Evolutionary conservation across 2,113 vertebrate genomes (phyloP), one percentile per base, ranked within the genome.

Genomic region (Pomatorhinus ruficollis): DNA sequence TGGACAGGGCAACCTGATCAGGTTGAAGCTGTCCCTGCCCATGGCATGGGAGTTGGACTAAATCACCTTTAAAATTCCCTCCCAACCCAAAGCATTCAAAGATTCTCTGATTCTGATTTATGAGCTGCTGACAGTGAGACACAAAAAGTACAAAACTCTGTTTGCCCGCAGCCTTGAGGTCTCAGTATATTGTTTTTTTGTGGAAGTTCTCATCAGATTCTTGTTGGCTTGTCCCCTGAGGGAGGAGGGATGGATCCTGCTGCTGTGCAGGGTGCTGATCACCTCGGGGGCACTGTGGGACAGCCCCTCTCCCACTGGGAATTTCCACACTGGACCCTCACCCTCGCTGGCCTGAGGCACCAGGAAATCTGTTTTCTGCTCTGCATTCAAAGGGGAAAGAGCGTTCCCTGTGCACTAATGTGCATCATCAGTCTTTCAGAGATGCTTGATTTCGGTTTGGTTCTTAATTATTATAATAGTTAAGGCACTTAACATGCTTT

Each of bases 381-480:
- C 69, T 37, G 80, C 23, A 2, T 90, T 79, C 10, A 10, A 35
- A 50, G 33, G 72, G 82, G 56, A 44, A 78, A 7, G 63, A 47
- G 45, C 37, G 10, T 75, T 64, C 71, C 76, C 57, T 74, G 80
- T 28, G 89, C 89, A 14, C 65, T 89, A 83, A 83, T 75, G 88
- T 78, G 65, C 90, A 87, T 94, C 83, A 89, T 92, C 85, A 78
- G 65, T 94, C 94, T 92, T 86, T 47, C 69, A 50, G 52, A 94
- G 92, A 95, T 90, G 90, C 93, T 90, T 93, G 72, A 92, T 96
- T 96, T 84, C 91, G 93, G 76, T 93, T 96, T 96, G 94, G 93
- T 94, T 97, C 94, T 97, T 95, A 97, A 97, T 97, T 97, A 96
- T 94, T 94, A 65, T 93, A 95, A 91, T 92, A 92, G 93, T 95